A percentile compares a stretch with the other conserved stretches of the same genome.
Conservation (phyloP, 2,113 vertebrate species). For the Gopherus evgoodei region DNA sequence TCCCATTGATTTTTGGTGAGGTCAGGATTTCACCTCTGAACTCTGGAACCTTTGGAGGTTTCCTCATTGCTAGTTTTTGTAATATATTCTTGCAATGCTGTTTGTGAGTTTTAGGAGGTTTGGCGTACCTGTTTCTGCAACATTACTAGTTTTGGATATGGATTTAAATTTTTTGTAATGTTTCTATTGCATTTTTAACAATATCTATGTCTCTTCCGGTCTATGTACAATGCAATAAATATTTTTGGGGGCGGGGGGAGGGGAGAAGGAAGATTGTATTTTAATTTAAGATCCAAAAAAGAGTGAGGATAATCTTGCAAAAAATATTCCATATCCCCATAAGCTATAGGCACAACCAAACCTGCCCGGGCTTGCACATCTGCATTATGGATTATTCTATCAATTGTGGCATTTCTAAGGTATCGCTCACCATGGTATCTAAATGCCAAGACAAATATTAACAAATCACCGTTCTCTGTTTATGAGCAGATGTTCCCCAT, state of each 20-base stretch:
- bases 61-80: neutral
- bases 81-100: neutral
- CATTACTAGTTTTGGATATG: conserved; percentile 5
- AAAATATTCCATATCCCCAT: neutral
- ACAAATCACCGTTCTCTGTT: accelerated
- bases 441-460: neutral
- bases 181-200: neutral
- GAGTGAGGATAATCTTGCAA: neutral
- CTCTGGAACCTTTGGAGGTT: neutral
- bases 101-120: neutral
- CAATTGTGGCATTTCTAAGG: neutral
- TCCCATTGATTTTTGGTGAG: neutral
- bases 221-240: neutral
- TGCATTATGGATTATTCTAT: neutral
- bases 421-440: neutral
- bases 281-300: neutral
- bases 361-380: neutral
- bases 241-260: neutral
- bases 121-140: neutral
- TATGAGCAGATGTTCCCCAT: neutral
- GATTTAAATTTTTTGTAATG: neutral
- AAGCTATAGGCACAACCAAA: neutral
- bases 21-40: neutral
- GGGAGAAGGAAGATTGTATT: neutral
- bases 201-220: neutral